Evolutionary conservation across 2,797 vertebrate species (phyloP).

Genomic region (Pogonophryne albipinna): DNA sequence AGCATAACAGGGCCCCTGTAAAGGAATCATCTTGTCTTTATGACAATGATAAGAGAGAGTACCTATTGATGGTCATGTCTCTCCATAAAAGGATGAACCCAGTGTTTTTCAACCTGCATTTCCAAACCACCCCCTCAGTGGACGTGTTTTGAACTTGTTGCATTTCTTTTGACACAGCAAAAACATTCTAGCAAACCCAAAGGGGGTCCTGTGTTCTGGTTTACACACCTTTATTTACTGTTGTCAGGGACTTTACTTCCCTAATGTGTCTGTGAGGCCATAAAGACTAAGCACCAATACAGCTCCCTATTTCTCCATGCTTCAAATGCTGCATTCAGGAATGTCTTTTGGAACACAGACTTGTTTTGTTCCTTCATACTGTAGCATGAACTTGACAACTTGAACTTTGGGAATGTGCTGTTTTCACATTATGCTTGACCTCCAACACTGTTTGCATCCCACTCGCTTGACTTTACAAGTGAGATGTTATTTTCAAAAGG

Average conservation of each 20-base stretch:
- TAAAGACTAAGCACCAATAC: neutral
- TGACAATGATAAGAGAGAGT: neutral
- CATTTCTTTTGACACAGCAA: neutral
- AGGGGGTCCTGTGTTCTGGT: no score
- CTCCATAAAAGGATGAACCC: neutral
- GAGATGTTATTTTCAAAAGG: conserved; percentile 48
- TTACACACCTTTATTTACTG: neutral
- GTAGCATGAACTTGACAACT: conserved; percentile 27
- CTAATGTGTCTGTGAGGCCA: neutral
- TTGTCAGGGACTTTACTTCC: neutral
- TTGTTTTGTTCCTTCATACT: conserved; percentile 25
- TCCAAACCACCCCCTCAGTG: neutral
- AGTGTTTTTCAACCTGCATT: neutral
- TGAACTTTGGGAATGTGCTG: conserved; percentile 8
- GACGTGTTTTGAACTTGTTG: neutral
- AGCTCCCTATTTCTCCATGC: neutral
- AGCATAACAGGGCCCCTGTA: no score
- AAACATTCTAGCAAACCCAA: neutral
- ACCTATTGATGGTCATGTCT: neutral
- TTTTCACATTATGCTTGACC: conserved; percentile 57
- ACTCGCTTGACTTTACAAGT: conserved; percentile 37
- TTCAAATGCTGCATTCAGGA: conserved; percentile 11
- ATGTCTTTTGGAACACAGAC: neutral
- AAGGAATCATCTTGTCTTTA: neutral
- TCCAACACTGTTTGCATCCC: conserved; percentile 42